Conservation (phyloP, 1,140 invertebrate species). For the Elymnias hypermnestra region DNA sequence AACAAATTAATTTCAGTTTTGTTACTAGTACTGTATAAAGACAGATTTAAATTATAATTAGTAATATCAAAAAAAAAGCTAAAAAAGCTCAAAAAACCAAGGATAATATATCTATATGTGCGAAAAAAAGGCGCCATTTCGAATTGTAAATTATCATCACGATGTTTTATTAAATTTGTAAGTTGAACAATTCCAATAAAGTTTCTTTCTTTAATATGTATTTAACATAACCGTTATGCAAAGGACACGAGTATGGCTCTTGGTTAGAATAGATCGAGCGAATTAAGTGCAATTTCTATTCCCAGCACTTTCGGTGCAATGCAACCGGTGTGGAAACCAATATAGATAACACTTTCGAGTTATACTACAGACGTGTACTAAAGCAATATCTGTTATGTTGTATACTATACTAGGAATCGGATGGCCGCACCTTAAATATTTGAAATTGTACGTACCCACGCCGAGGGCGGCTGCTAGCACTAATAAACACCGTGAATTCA, state of each 20-base stretch:
- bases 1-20: too few species aligned
- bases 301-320: constrained; percentile 20
- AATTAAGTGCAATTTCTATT: constrained; percentile 21
- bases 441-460: constrained; percentile 69
- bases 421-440: constrained; percentile 57
- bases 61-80: too few species aligned
- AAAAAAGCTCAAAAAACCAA: too few species aligned
- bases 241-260: neutral
- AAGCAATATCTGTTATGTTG: constrained; percentile 10
- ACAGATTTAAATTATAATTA: too few species aligned
- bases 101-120: too few species aligned
- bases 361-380: constrained; percentile 28
- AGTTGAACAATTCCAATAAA: too few species aligned
- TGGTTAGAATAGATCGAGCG: neutral
- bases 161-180: too few species aligned
- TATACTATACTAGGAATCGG: constrained; percentile 22
- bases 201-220: too few species aligned
- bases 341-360: constrained; percentile 35
- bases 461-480: constrained; percentile 71
- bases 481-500: constrained; percentile 72
- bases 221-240: too few species aligned
- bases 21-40: too few species aligned
- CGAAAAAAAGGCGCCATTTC: too few species aligned
- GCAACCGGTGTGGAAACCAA: constrained; percentile 26
- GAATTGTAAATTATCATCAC: too few species aligned